Evolutionary conservation across 2,113 vertebrate species (phyloP).

Genomic region (Callithrix jacchus): DNA sequence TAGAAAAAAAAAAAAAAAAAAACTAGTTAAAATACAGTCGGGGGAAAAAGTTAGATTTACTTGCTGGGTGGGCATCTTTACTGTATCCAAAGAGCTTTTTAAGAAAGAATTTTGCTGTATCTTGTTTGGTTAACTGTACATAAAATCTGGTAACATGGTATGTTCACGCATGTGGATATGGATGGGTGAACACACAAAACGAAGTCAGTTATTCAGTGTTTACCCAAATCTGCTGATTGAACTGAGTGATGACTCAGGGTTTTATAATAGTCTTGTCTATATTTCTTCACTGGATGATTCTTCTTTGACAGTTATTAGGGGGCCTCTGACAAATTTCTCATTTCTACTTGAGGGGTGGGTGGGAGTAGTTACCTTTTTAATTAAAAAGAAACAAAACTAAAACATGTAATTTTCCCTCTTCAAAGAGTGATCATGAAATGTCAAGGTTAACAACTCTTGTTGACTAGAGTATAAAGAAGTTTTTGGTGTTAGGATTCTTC

Average conservation of each 20-base stretch:
- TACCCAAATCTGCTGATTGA: conserved; percentile 63
- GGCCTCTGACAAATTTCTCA: conserved; percentile 34
- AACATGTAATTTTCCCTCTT: conserved; percentile 6
- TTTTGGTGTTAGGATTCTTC: background rate
- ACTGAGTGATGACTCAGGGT: conserved; percentile 74
- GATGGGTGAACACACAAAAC: background rate
- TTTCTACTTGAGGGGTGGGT: background rate
- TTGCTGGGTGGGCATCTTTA: background rate
- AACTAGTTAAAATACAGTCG: background rate
- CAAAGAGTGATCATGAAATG: conserved; percentile 27
- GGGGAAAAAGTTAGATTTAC: background rate
- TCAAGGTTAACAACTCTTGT: conserved; percentile 14
- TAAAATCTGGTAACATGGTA: background rate
- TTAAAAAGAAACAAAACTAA: background rate
- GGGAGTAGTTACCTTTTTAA: conserved; percentile 23
- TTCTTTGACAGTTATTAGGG: conserved; percentile 17
- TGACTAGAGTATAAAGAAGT: conserved; percentile 13
- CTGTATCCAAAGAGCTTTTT: background rate
- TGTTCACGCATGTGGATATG: background rate
- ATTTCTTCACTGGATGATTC: conserved; percentile 29
- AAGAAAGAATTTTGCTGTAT: background rate
- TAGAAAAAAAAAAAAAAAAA: background rate
- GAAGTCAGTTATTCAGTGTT: conserved; percentile 53
- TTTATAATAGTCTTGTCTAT: conserved; percentile 51
- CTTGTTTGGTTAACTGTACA: background rate